Conservation (phyloP, 2,888 invertebrate species). For the Dryococelus australis region DNA sequence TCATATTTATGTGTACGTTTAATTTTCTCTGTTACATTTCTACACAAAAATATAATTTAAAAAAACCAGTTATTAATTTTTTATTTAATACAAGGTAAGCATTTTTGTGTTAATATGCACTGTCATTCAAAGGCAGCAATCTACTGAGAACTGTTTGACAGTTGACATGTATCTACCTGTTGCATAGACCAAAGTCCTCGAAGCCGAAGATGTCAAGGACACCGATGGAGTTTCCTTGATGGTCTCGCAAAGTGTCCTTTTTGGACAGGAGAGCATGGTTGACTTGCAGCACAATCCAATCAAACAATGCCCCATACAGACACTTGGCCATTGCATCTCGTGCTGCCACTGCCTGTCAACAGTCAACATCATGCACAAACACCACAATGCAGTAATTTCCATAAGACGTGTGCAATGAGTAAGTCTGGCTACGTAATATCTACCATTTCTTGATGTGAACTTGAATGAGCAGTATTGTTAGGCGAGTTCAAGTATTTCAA, state of each 20-base stretch:
- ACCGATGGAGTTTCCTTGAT: constrained; percentile 93
- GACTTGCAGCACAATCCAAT: constrained; percentile 97
- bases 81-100: too few species aligned
- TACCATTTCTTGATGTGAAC: neutral
- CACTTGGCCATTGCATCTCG: constrained; percentile 97
- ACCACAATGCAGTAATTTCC: neutral
- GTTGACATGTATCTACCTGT: constrained; percentile 56
- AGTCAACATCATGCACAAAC: constrained; percentile 26
- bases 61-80: too few species aligned
- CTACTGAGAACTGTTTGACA: too few species aligned
- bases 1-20: too few species aligned
- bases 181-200: constrained; percentile 90
- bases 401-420: neutral
- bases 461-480: too few species aligned
- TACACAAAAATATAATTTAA: too few species aligned
- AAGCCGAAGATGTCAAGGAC: constrained; percentile 97
- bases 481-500: too few species aligned
- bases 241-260: constrained; percentile 84
- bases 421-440: neutral
- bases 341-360: constrained; percentile 80
- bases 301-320: constrained; percentile 93
- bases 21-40: too few species aligned
- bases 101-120: too few species aligned
- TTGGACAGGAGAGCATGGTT: constrained; percentile 93
- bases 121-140: too few species aligned